phyloP scores from a whole-genome alignment of 92 coral and sea anemone genomes.

The Desmophyllum pertusum region DNA sequence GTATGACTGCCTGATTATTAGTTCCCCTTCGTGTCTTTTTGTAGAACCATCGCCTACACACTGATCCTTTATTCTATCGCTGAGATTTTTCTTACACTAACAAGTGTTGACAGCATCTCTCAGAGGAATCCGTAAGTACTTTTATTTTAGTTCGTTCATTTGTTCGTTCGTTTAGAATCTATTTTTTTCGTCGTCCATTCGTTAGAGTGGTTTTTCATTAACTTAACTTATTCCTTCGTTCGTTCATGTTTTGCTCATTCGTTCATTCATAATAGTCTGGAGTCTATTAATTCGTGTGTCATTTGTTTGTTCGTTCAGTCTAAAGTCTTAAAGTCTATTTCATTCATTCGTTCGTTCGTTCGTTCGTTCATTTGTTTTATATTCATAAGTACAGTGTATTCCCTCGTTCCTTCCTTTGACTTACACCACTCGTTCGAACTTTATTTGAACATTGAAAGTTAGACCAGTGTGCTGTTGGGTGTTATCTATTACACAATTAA shows the following conservation, averaged over 20 bases:
- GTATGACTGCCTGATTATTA: too few species aligned
- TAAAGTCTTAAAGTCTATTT: too few species aligned
- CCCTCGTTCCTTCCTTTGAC: too few species aligned
- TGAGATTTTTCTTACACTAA: slow-evolving; percentile 73
- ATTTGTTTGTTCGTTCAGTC: not conserved
- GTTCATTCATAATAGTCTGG: too few species aligned
- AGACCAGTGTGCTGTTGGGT: too few species aligned
- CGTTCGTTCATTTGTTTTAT: not conserved
- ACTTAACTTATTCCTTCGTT: too few species aligned
- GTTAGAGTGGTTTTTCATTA: too few species aligned
- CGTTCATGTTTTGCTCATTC: not conserved
- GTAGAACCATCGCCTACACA: slow-evolving; percentile 87
- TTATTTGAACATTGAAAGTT: too few species aligned
- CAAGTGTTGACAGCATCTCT: slow-evolving; percentile 74
- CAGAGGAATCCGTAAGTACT: slow-evolving; percentile 78
- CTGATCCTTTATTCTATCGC: slow-evolving; percentile 77
- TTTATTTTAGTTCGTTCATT: not conserved
- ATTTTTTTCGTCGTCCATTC: not conserved
- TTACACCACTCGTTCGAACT: too few species aligned
- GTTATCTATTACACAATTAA: too few species aligned
- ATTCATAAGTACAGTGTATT: too few species aligned
- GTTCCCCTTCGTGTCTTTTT: not conserved
- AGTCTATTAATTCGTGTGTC: too few species aligned
- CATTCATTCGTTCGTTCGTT: not conserved
- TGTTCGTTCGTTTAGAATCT: not conserved